Base-by-base conservation (phyloP, 1,140 invertebrate species). In the Bombus huntii region DNA sequence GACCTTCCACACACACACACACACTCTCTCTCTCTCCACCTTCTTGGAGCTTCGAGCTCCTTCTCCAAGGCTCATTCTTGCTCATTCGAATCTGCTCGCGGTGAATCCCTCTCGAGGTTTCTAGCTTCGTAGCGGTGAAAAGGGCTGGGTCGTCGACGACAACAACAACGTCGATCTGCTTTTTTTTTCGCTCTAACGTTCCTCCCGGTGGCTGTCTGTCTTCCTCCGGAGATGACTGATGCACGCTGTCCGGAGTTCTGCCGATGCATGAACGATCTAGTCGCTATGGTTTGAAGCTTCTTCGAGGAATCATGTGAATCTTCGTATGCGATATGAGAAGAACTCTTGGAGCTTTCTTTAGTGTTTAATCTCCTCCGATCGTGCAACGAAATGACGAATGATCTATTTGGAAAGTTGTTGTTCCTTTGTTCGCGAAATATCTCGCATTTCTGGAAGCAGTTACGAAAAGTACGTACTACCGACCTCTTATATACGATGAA, bases 31-130 rank as follows among this genome's bases (percentile, higher is more conserved):
- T 31, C 15, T 42, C 57, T 78, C 31, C 31, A 0, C 28, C 15
- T 31, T 25, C 31, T 44, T 72, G 34, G 28, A 9, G 25, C 10
- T 81, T 18, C 25, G 9, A n/a, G 34, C 22, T 68, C 5, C 72
- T 44, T 57, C 34, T 39, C 28, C 10, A 25, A 39, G 12, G 12
- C 37, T 65, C 71, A 65, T 82, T 84, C 81, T 73, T 66, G 39
- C 73, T 83, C 71, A 47, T 22, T 65, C 81, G 31, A 53, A 44
- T 72, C 22, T 28, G 71, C 9, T 57, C 70, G 28, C 74, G 47
- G 82, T 28, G 76, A 80, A 85, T 87, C 86, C 76, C 86, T 85
- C 86, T 87, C 82, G 66, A 87, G 59, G 86, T 85, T 78, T 87
- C 86, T 76, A 79, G 83, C 75, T 74, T 80, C 57, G 59, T 70